Percentiles rank a stretch among this genome's conserved stretches.
Conservation (phyloP, 2,797 vertebrate species). For the Cyclopterus lumpus region DNA sequence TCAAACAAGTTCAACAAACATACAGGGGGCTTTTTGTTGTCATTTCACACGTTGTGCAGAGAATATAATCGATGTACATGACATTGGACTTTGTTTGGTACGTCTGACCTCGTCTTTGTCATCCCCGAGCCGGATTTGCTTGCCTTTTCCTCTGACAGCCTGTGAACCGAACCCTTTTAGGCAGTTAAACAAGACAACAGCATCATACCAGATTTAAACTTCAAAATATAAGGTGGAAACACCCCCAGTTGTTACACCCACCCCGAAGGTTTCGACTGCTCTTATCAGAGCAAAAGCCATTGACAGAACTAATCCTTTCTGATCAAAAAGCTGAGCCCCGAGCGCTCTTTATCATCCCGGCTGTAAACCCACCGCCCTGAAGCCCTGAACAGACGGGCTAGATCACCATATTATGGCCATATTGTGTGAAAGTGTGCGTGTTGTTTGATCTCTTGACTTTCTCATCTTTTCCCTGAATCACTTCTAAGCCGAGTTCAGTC, state of each 20-base stretch:
- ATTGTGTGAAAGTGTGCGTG: constrained; percentile 30
- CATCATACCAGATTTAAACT: constrained; percentile 8
- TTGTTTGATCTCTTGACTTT: constrained; percentile 51
- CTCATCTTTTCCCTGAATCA: constrained; percentile 42
- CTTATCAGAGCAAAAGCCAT: constrained; percentile 25
- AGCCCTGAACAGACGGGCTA: constrained; percentile 18
- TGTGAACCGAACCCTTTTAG: neutral
- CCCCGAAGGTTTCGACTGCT: constrained; percentile 5
- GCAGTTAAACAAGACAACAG: neutral
- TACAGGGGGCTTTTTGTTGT: neutral
- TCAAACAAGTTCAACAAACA: neutral
- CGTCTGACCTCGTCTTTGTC: neutral
- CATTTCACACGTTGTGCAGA: neutral
- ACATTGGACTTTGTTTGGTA: neutral
- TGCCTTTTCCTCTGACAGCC: neutral
- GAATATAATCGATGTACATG: neutral
- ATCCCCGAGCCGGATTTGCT: neutral
- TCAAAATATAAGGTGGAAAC: constrained; percentile 24
- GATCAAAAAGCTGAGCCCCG: constrained; percentile 34
- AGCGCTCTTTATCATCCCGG: constrained; percentile 24
- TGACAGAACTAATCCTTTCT: constrained; percentile 38
- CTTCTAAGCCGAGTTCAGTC: constrained; percentile 16
- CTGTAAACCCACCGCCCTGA: constrained; percentile 40
- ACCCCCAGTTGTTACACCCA: constrained; percentile 8
- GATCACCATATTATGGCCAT: constrained; percentile 26